These are phyloP conservation scores for Cyanistes caeruleus DNA, from an alignment of 2,113 vertebrate species.

Conservation along the genomic window DNA sequence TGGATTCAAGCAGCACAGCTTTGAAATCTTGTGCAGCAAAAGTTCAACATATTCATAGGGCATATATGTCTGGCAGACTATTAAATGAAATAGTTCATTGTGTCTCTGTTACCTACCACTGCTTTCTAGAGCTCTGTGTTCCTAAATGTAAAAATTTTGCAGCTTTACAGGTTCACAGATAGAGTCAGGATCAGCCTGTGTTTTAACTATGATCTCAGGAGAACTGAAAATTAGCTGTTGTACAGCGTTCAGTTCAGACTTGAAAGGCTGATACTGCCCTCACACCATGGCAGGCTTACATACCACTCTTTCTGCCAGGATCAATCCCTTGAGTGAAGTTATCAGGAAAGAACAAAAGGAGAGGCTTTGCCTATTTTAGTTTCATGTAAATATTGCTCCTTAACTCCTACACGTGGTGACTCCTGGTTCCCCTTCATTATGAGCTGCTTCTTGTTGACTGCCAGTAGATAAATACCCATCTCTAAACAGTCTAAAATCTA, in stretches of 20 bases:
- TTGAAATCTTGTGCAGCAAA: background rate
- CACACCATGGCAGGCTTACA: rapidly evolving
- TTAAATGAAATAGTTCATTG: background rate
- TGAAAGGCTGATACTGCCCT: background rate
- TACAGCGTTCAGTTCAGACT: background rate
- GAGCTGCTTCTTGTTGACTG: background rate
- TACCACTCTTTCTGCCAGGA: background rate
- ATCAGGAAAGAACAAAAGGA: background rate
- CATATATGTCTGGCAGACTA: background rate
- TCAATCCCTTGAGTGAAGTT: background rate
- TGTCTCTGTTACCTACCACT: background rate
- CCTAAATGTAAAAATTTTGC: background rate
- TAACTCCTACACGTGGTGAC: background rate
- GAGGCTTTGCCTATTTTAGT: background rate
- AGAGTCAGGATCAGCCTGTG: background rate
- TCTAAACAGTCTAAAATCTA: background rate
- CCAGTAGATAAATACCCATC: background rate
- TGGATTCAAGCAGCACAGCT: background rate
- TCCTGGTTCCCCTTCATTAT: background rate
- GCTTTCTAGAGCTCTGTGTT: background rate
- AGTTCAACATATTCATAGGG: background rate
- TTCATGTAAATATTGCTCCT: background rate
- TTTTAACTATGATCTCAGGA: background rate
- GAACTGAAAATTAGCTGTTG: background rate
- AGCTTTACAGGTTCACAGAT: background rate